phyloP scores from a whole-genome alignment of 2,113 vertebrate genomes.

The Corythornis cristatus region DNA sequence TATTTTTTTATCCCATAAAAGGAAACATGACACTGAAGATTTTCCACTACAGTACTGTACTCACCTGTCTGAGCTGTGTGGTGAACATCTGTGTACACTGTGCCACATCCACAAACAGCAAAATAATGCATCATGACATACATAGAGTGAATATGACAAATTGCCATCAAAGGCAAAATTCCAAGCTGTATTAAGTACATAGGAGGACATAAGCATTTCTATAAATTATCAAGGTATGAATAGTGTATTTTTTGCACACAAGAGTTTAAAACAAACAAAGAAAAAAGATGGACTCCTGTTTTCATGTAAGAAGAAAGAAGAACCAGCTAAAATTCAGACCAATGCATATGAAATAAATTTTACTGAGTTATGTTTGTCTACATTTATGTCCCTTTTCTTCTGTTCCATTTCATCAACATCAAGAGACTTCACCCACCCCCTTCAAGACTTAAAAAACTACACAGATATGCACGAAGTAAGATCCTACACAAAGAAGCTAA shows the following conservation, averaged over 20 bases:
- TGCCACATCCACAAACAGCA: neutral
- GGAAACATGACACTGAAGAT: neutral
- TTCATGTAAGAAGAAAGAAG: neutral
- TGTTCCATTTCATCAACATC: neutral
- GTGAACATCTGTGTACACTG: neutral
- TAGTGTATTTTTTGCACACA: neutral
- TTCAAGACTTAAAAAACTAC: neutral
- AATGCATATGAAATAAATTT: neutral
- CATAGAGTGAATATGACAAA: neutral
- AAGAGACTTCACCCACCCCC: fast-evolving
- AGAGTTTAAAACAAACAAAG: neutral
- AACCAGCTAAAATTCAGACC: neutral
- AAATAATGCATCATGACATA: neutral
- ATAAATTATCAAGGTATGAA: neutral
- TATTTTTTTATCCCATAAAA: neutral
- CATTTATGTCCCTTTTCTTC: fast-evolving
- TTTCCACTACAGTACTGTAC: neutral
- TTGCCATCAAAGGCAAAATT: neutral
- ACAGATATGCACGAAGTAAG: neutral
- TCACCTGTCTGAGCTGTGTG: neutral
- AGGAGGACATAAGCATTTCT: neutral
- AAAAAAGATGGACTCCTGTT: neutral
- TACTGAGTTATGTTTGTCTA: neutral
- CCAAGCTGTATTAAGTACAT: neutral
- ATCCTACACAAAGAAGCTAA: neutral